These are phyloP conservation scores for Glandiceps talaboti DNA, from an alignment of 53 echinoderm and acorn worm species.

Conservation along the genomic window DNA sequence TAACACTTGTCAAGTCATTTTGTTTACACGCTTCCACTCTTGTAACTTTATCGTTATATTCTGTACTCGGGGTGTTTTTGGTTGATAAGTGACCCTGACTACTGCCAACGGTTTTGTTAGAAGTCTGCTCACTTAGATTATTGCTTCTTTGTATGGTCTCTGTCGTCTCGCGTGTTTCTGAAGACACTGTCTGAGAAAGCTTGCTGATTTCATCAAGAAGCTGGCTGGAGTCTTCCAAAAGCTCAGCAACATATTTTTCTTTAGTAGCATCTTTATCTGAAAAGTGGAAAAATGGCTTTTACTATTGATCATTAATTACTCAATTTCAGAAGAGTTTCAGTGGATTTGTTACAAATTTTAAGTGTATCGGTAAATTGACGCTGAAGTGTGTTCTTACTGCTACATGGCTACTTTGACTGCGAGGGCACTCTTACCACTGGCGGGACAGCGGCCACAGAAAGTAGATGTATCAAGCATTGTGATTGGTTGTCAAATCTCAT, in stretches of 20 bases:
- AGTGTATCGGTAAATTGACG: not conserved
- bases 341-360: slow-evolving; percentile 1
- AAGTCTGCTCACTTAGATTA: not conserved
- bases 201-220: not conserved
- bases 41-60: not conserved
- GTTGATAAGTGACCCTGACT: not conserved
- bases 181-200: not conserved
- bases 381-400: not conserved
- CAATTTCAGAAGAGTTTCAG: not conserved
- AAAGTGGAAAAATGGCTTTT: slow-evolving; percentile 1
- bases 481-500: too few species aligned
- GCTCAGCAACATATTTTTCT: not conserved
- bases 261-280: not conserved
- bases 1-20: not conserved
- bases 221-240: not conserved
- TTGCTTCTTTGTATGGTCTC: slow-evolving; percentile 1
- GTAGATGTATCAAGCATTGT: too few species aligned
- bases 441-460: too few species aligned
- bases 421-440: too few species aligned
- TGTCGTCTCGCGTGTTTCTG: not conserved
- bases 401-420: not conserved
- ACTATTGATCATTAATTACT: not conserved
- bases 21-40: not conserved
- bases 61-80: not conserved
- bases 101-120: not conserved